Evolutionary conservation across 2,888 invertebrate genomes (phyloP).

Genomic region (Polymixis flavicincta): DNA sequence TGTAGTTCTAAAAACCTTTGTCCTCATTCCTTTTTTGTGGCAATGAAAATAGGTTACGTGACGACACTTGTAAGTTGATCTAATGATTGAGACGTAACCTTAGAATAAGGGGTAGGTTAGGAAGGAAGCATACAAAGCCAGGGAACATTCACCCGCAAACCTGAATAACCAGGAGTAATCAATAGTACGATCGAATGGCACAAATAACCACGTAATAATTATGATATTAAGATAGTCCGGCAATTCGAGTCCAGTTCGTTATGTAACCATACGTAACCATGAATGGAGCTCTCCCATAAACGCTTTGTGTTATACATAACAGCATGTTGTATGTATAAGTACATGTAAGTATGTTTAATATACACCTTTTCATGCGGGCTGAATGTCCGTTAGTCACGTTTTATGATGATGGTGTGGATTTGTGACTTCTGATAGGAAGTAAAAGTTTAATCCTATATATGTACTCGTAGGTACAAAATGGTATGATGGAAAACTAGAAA

Average conservation of each 20-base stretch:
- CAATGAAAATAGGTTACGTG: not conserved
- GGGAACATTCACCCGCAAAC: slow-evolving; percentile 8
- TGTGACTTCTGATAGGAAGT: slow-evolving; percentile 4
- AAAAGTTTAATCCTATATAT: not conserved
- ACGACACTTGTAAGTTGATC: not conserved
- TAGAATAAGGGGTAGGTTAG: not conserved
- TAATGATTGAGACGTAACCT: not conserved
- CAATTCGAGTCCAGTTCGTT: slow-evolving; percentile 50
- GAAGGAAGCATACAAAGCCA: not conserved
- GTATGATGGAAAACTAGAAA: not conserved
- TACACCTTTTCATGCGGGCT: slow-evolving; percentile 11
- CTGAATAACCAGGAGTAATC: slow-evolving; percentile 19
- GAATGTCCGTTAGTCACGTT: slow-evolving; percentile 23
- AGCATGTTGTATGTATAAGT: slow-evolving; percentile 30
- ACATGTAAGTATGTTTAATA: not conserved
- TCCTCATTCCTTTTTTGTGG: not conserved
- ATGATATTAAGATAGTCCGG: slow-evolving; percentile 46
- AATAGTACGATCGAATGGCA: slow-evolving; percentile 22
- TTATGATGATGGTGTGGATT: slow-evolving; percentile 13
- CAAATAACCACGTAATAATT: slow-evolving; percentile 44
- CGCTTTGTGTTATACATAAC: slow-evolving; percentile 51
- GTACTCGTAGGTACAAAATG: not conserved
- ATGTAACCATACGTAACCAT: slow-evolving; percentile 56
- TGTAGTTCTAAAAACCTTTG: not conserved
- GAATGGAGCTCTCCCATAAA: slow-evolving; percentile 59